Base-by-base conservation (phyloP, 2,888 invertebrate genomes). In the Cephus runcator region DNA sequence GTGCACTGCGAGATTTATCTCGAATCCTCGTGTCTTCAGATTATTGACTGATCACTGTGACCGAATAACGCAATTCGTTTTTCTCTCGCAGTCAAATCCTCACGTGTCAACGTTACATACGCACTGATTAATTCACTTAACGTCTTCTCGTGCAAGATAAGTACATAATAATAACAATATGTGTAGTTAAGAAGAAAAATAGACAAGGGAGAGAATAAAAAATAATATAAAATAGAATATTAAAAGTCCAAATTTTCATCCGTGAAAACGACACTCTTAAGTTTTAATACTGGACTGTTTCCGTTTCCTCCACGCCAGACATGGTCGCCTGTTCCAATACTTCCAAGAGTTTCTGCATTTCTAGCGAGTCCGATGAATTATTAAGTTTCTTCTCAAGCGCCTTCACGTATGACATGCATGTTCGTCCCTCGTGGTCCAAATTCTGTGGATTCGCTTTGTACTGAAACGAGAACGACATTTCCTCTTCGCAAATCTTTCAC, bases 361-460 rank as follows among this genome's bases (percentile, higher is more conserved):
- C 90, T 85, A 88, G 86, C 69, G 90, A 90, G 81, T 90, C 90
- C 3, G 89, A 85, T 12, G 90, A 87, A 82, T 90, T 90, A 73
- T 90, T 89, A 12, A 90, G 85, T 6, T 89, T 90, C 82, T 88
- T 85, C 79, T 90, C 90, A 12, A 90, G 80, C 11, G 95, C 95
- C 80, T 95, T 93, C 3, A 97, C 97, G 89, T 97, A 96, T 81
- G 96, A 95, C 89, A 97, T 92, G 85, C 97, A 96, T 69, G 96
- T 96, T 83, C 96, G 93, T 31, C 96, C 96, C 89, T 97, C 96
- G 85, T 96, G 96, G 91, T 99, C 99, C 74, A 97, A 94, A 88
- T 96, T 95, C 90, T 96, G 96, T 0, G 98, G 97, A 92, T 98
- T 98, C 81, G 98, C 98, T 91, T 98, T 97, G 92, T 98, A 96